Conservation (phyloP, 2,797 vertebrate species). For the Sitta carolinensis region DNA sequence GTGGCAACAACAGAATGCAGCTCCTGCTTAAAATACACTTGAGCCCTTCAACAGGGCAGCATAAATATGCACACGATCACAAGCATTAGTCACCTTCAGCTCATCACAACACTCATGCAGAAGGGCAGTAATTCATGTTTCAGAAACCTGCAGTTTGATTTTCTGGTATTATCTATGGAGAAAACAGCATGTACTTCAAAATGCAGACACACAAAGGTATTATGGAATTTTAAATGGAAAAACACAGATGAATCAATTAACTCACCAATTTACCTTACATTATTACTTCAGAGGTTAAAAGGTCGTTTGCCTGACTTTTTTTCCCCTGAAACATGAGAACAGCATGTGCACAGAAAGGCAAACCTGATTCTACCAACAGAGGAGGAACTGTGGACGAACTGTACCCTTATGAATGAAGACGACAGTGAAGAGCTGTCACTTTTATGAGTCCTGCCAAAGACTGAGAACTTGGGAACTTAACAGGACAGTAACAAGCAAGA, state of each 20-base stretch:
- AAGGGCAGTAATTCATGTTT: not conserved
- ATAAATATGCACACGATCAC: not conserved
- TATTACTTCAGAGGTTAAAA: not conserved
- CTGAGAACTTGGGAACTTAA: not conserved
- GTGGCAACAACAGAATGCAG: not conserved
- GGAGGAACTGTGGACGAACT: not conserved
- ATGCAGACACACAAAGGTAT: not conserved
- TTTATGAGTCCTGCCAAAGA: not conserved
- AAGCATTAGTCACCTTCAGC: not conserved
- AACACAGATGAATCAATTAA: not conserved
- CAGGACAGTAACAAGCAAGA: not conserved
- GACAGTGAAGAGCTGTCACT: not conserved
- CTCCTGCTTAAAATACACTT: not conserved
- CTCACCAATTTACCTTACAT: not conserved
- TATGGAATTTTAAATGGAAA: not conserved
- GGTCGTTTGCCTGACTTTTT: not conserved
- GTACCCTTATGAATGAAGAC: not conserved
- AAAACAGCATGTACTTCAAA: not conserved
- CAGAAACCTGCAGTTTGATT: not conserved
- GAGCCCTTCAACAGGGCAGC: not conserved
- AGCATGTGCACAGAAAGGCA: not conserved
- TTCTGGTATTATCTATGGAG: not conserved
- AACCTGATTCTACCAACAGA: not conserved
- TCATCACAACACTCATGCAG: not conserved
- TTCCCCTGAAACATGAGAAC: not conserved